phyloP scores from a whole-genome alignment of 2,113 vertebrate species.

The Myotis davidii region DNA sequence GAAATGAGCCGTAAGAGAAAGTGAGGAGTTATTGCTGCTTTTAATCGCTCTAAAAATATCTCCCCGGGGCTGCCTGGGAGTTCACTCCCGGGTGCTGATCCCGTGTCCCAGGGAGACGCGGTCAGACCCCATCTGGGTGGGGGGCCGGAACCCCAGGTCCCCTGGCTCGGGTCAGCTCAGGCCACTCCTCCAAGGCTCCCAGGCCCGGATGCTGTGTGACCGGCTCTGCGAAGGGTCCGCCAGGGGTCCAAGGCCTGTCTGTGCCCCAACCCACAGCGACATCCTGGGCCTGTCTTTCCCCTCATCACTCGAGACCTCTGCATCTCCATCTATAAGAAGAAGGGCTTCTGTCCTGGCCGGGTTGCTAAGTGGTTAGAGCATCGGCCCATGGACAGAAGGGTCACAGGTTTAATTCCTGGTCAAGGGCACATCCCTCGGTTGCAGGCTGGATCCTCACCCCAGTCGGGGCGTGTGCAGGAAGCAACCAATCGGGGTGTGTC shows the following conservation, averaged over 20 bases:
- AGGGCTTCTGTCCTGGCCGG: neutral
- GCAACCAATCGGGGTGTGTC: too few species aligned
- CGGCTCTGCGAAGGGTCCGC: neutral
- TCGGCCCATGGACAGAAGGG: too few species aligned
- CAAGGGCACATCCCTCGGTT: too few species aligned
- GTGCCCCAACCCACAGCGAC: neutral
- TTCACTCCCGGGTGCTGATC: neutral
- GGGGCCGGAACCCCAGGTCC: neutral
- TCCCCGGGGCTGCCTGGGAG: neutral
- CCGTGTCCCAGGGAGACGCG: neutral
- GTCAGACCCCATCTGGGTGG: neutral
- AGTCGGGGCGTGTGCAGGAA: too few species aligned
- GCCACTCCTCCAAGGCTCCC: neutral
- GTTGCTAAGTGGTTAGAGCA: too few species aligned
- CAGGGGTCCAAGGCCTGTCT: neutral
- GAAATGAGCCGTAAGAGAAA: conserved; percentile 70
- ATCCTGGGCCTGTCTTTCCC: fast-evolving
- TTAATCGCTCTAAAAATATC: conserved; percentile 70
- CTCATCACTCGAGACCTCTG: neutral
- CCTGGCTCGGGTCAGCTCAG: neutral
- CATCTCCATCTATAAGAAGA: neutral
- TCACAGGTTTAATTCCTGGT: too few species aligned
- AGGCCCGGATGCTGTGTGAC: fast-evolving
- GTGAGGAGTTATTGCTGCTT: conserved; percentile 66
- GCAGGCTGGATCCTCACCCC: too few species aligned